Evolutionary conservation across 2,113 vertebrate genomes (phyloP).

Genomic region (Puma concolor): DNA sequence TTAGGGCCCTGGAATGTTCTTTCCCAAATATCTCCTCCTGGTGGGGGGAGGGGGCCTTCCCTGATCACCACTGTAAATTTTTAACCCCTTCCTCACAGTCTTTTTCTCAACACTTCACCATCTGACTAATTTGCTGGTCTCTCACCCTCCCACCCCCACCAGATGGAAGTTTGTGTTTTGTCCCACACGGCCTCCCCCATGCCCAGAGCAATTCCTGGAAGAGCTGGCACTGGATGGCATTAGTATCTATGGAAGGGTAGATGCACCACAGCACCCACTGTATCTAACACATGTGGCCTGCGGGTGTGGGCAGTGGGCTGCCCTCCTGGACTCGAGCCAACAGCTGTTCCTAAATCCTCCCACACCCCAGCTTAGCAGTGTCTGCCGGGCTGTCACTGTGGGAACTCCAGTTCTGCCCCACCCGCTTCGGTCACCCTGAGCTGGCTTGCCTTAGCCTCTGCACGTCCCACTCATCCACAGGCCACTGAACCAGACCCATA

Average conservation of each 20-base stretch:
- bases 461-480: neutral
- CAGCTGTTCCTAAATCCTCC: neutral
- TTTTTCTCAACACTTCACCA: neutral
- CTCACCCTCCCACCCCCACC: neutral
- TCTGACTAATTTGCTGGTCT: neutral
- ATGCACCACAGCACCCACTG: fast-evolving
- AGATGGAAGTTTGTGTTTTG: neutral
- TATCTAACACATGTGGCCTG: neutral
- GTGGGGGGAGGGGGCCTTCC: neutral
- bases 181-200: neutral
- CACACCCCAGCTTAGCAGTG: neutral
- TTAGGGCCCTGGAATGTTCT: neutral
- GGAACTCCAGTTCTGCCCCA: neutral
- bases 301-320: neutral
- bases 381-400: neutral
- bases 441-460: neutral
- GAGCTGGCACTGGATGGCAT: fast-evolving
- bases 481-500: neutral
- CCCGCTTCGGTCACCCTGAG: neutral
- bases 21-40: neutral
- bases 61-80: neutral
- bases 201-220: neutral
- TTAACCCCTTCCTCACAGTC: neutral
- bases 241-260: neutral
- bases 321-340: neutral